Conservation (phyloP, 2,113 vertebrate species). For the Corydoras maculifer region DNA sequence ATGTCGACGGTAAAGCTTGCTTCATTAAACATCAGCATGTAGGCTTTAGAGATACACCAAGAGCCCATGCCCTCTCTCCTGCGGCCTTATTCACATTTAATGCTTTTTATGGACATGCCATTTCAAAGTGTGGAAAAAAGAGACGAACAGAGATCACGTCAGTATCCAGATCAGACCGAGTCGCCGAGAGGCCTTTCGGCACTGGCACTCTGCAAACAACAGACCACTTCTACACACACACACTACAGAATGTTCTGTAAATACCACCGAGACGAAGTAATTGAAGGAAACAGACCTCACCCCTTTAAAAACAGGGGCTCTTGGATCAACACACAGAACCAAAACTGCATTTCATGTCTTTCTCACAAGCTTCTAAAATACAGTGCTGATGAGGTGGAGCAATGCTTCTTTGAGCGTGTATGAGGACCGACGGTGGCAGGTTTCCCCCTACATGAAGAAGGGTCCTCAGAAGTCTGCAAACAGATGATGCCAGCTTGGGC, state of each 20-base stretch:
- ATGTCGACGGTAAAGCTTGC: constrained; percentile 63
- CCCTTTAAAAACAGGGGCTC: not conserved
- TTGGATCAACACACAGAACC: not conserved
- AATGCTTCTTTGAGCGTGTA: too few species aligned
- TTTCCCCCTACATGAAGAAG: too few species aligned
- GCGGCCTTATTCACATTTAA: constrained; percentile 8
- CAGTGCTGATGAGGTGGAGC: too few species aligned
- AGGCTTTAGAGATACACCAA: constrained; percentile 10
- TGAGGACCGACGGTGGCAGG: too few species aligned
- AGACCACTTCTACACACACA: constrained; percentile 1
- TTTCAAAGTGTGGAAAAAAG: not conserved
- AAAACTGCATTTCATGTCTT: constrained; percentile 15
- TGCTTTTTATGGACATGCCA: constrained; percentile 2
- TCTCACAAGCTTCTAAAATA: constrained; percentile 3
- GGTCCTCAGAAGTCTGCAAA: too few species aligned
- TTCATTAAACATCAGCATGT: constrained; percentile 55
- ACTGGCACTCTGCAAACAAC: not conserved
- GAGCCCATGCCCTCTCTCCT: not conserved
- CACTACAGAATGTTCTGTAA: constrained; percentile 6
- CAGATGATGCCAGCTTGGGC: too few species aligned
- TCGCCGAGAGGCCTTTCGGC: too few species aligned
- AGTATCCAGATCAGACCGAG: too few species aligned
- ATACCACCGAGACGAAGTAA: constrained; percentile 5
- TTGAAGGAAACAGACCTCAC: not conserved
- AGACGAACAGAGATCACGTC: not conserved